Base-by-base conservation (phyloP, 2,888 invertebrate species). In the Orthosia cruda region DNA sequence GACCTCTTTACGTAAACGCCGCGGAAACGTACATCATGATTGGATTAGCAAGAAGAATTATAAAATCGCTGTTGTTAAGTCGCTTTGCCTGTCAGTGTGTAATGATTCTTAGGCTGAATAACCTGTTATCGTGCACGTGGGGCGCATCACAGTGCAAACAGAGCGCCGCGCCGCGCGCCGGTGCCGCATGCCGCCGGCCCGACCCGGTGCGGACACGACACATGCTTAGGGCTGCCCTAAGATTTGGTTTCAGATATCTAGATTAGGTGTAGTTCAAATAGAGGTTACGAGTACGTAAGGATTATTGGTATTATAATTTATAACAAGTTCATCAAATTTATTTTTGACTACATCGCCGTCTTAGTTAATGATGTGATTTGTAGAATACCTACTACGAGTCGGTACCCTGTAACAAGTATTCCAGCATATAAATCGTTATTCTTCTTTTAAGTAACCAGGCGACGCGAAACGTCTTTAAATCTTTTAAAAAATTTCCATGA, bases 51-150 rank as follows among this genome's bases (percentile, higher is more conserved):
- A 15, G 15, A 45, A 15, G 50, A 50, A 50, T 40, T 26, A 64
- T 61, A 47, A 68, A 81, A 63, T n/a, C 50, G 63, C 68, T 52
- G 26, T 57, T 18, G 18, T 45, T 32, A 55, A 69, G 63, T 55
- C 86, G 86, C 86, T 81, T 58, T 66, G 81, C 80, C 75, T 63
- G 62, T 80, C 82, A 89, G 75, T 68, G 66, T 75, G 68, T 54
- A 65, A 68, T 58, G 66, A 70, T 74, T 76, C 82, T 91, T 87
- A 90, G 90, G 91, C 92, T 89, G 92, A 93, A 93, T 91, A 94
- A 95, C 94, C 95, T 95, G 94, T 95, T 95, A 94, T 94, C 93
- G 89, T 92, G 88, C 95, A 95, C 94, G 93, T 94, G 94, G 91
- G 80, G 84, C 84, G 85, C 89, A 90, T 88, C 89, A 83, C 83